phyloP scores from a whole-genome alignment of 2,113 vertebrate genomes.

The Tachycineta bicolor region DNA sequence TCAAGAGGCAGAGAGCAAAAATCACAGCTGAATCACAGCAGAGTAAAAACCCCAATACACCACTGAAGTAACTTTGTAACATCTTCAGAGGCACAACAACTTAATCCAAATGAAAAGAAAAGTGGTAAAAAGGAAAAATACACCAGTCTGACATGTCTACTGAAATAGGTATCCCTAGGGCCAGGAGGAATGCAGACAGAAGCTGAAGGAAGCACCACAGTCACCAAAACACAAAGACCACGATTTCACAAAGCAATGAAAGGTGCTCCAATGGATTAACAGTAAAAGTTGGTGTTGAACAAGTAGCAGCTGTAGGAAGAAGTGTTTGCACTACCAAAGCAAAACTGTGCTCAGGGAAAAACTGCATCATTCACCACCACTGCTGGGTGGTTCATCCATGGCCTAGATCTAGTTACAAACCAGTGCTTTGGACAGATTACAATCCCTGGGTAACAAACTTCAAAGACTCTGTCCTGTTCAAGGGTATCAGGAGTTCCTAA shows the following conservation, averaged over 20 bases:
- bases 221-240: not conserved
- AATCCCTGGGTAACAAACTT: not conserved
- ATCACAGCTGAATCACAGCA: not conserved
- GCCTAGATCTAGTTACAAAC: not conserved
- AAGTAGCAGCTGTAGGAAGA: not conserved
- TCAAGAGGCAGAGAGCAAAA: not conserved
- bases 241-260: not conserved
- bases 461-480: not conserved
- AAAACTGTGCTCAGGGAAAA: not conserved
- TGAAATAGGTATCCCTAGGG: not conserved
- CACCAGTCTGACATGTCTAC: not conserved
- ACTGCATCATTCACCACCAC: not conserved
- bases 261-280: not conserved
- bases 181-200: not conserved
- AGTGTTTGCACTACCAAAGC: not conserved
- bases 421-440: not conserved
- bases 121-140: not conserved
- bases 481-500: not conserved
- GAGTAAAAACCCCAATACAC: not conserved
- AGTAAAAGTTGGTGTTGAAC: not conserved
- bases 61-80: not conserved
- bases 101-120: not conserved
- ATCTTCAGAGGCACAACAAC: not conserved
- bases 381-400: not conserved
- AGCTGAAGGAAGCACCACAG: not conserved